Conservation (phyloP, 92 coral and sea anemone genomes). For the Montipora capitata region DNA sequence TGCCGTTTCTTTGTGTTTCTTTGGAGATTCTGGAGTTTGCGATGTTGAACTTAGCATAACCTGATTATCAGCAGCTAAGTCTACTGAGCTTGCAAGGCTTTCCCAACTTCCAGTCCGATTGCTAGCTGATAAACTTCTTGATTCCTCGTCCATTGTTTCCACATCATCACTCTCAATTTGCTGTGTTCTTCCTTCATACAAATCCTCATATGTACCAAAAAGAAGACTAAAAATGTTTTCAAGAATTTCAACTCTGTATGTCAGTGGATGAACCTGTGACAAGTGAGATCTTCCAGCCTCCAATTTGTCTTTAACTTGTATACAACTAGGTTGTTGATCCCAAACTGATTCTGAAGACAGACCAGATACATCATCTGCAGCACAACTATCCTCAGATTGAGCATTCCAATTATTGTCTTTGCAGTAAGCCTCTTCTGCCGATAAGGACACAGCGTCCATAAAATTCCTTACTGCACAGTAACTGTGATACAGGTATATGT, state of each 20-base stretch:
- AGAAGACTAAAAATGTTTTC: constrained; percentile 94
- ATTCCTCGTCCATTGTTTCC: constrained; percentile 91
- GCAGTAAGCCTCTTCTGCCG: constrained; percentile 18
- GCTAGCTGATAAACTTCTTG: constrained; percentile 86
- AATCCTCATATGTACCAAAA: constrained; percentile 92
- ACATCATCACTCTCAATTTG: constrained; percentile 92
- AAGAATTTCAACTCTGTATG: constrained; percentile 91
- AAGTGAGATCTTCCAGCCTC: constrained; percentile 83
- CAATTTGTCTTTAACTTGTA: constrained; percentile 43
- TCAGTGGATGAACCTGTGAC: constrained; percentile 86
- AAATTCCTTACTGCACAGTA: constrained; percentile 90
- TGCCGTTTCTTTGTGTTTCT: constrained; percentile 12
- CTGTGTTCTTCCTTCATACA: constrained; percentile 78
- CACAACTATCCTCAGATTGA: neutral
- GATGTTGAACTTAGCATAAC: constrained; percentile 55
- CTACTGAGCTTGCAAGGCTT: constrained; percentile 91
- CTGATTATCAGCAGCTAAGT: constrained; percentile 50
- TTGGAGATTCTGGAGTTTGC: constrained; percentile 39
- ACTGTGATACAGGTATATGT: constrained; percentile 91
- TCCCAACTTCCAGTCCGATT: constrained; percentile 94
- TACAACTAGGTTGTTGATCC: neutral
- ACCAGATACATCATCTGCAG: neutral
- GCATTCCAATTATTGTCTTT: neutral
- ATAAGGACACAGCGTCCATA: constrained; percentile 79
- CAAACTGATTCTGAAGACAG: neutral